Base-by-base conservation (phyloP, 2,888 invertebrate species). In the Hirudinaria manillensis region DNA sequence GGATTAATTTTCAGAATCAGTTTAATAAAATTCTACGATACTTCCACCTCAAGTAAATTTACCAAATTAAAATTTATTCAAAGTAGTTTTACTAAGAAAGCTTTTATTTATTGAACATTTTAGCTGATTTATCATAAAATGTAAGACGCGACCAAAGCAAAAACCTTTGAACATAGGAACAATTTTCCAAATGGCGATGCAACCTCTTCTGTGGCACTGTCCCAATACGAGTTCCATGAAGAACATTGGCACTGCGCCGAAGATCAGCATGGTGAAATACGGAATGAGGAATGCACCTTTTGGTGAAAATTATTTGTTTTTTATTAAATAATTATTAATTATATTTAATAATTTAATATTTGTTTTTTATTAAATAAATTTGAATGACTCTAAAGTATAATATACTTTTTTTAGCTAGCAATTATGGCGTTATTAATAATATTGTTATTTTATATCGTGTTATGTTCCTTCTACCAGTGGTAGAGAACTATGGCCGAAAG, bases 201-300 rank as follows among this genome's bases (percentile, higher is more conserved):
- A 93, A 76, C 95, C 95, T 81, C 93, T 89, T 79, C 93, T 90
- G 53, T 94, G 94, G 84, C 92, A 94, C 85, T 96, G 95, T 53
- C 95, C 95, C 79, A 95, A 89, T 65, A 93, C 91, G 81, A 95
- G 87, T 86, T 96, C 95, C 94, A 95, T 94, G 85, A 93, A 94
- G 77, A 96, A 89, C 88, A 95, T 89, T 27, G 95, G 95, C 80
- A 94, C 90, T 77, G 94, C 94, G 85, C 94, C 94, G 81, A 94
- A 88, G 82, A 94, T 85, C 87, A 95, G 89, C 86, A 93, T 92
- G 86, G 94, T 90, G 87, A 94, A 92, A 87, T 95, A 96, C 80
- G 95, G 95, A 86, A 95, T 91, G 84, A 95, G 89, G 87, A 95
- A 96, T 77, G 94, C 94, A 83, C 94, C 84, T 84, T 81, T 19